Conservation (phyloP, 2,888 invertebrate species). For the Plagodis dolabraria region DNA sequence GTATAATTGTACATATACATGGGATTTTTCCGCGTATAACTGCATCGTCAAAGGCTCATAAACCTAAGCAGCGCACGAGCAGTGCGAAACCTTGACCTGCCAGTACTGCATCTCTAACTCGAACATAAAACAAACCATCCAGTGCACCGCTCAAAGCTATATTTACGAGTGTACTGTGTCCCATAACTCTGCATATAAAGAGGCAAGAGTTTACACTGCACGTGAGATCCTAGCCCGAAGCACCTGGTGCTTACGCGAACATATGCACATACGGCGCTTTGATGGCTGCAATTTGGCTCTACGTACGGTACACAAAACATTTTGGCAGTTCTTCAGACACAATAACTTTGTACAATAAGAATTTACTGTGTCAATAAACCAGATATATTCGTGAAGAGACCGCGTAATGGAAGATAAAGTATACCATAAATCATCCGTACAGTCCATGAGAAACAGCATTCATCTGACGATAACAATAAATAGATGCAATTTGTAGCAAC, state of each 20-base stretch:
- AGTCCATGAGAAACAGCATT: constrained; percentile 14
- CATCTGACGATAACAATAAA: constrained; percentile 20
- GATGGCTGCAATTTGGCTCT: constrained; percentile 17
- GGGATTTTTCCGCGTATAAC: constrained; percentile 5
- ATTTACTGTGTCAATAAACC: background rate
- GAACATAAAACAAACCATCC: constrained; percentile 30
- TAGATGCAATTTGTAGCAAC: constrained; percentile 27
- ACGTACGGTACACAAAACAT: constrained; percentile 9
- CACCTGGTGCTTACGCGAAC: constrained; percentile 17
- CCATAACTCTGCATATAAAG: constrained; percentile 17
- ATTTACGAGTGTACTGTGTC: constrained; percentile 21
- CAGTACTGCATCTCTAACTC: constrained; percentile 27
- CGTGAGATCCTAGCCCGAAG: constrained; percentile 2
- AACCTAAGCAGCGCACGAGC: constrained; percentile 27
- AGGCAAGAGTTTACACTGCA: constrained; percentile 8
- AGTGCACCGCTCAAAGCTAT: constrained; percentile 9
- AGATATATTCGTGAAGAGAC: constrained; percentile 1
- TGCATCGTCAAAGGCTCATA: constrained; percentile 25
- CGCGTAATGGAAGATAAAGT: constrained; percentile 17
- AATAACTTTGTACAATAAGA: background rate
- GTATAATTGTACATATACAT: background rate
- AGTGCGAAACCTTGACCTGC: constrained; percentile 30
- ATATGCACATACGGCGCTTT: constrained; percentile 13
- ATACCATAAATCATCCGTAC: constrained; percentile 18
- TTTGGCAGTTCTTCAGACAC: constrained; percentile 12